A percentile compares a stretch with the other conserved stretches of the same genome.
Evolutionary conservation across 2,888 invertebrate genomes (phyloP).

Genomic region (Dryomyza anilis): DNA sequence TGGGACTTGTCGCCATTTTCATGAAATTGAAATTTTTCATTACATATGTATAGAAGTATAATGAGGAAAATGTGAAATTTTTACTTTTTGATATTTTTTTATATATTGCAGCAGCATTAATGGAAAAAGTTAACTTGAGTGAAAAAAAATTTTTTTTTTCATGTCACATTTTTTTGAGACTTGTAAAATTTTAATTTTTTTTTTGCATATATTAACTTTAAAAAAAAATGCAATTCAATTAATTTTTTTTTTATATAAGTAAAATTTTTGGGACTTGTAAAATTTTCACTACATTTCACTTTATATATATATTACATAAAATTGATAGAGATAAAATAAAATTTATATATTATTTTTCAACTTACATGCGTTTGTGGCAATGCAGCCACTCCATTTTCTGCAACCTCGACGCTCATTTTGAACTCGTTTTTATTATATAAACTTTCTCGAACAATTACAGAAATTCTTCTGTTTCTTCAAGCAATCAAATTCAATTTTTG

Average conservation of each 20-base stretch:
- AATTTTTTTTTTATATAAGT: constrained; percentile 16
- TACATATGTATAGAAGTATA: constrained; percentile 31
- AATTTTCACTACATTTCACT: constrained; percentile 10
- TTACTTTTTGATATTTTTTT: neutral
- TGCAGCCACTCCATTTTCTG: constrained; percentile 24
- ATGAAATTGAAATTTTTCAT: constrained; percentile 45
- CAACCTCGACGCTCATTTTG: constrained; percentile 57
- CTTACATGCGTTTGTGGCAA: constrained; percentile 47
- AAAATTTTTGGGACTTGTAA: constrained; percentile 36
- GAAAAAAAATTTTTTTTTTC: neutral
- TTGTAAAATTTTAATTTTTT: constrained; percentile 30
- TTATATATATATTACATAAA: constrained; percentile 44
- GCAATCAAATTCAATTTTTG: constrained; percentile 21
- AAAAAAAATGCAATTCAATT: constrained; percentile 18
- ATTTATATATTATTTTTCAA: constrained; percentile 48
- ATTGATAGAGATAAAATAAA: constrained; percentile 23
- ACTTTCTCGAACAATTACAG: neutral
- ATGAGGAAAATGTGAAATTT: neutral
- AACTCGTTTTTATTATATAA: constrained; percentile 7
- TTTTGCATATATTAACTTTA: neutral
- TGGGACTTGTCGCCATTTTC: constrained; percentile 56
- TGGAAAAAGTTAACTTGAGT: neutral
- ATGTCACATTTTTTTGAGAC: constrained; percentile 23
- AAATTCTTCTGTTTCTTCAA: constrained; percentile 8
- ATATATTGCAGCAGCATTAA: neutral